Base-by-base conservation (phyloP, 2,888 invertebrate species). In the Thymelicus sylvestris region DNA sequence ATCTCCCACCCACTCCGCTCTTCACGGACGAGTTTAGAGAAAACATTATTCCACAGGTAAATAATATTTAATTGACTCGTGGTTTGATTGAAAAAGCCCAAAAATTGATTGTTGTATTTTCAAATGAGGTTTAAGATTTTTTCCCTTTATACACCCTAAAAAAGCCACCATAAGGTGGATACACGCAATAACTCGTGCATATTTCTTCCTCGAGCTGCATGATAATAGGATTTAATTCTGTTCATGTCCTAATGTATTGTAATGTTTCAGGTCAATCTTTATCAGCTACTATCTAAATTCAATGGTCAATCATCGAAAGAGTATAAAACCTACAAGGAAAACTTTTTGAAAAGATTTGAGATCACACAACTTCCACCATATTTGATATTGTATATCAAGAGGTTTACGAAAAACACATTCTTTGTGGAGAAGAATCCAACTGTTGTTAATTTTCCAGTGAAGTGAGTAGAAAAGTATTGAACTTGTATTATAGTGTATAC, bases 391-490 rank as follows among this genome's bases (percentile, higher is more conserved):
- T 99, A 98, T 82, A 98, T 99, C 75, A 99, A 99, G 92, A 95
- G 99, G 75, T 99, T 99, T 88, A 99, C 99, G 0, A 99, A 99
- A 91, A 99, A 99, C 86, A 99, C 98, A 7, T 99, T 99, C 92
- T 99, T 99, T 83, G 95, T 99, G 19, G 99, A 99, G 88, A 99
- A 99, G 91, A 99, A 99, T 94, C 99, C 99, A 0, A 99, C 99
- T 0, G 99, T 99, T 83, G 99, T 99, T 3, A 99, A 99, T 89
- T 99, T 99, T 87, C 99, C 99, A 5, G 98, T 99, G 73, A 99
- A 98, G 98, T 99, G 94, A 96, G 97, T 95, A 62, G 13, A 13
- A 59, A 55, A 64, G 60, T 47, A 48, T 39, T 48, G n/a, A 52
- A 31, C 31, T 3, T 5, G 31, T 31, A 31, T 31, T 31, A 3